Percentiles rank a stretch among this genome's conserved stretches.
These are phyloP conservation scores for Drosophila meridiana DNA, from an alignment of 2,888 invertebrate genomes.

Conservation along the genomic window DNA sequence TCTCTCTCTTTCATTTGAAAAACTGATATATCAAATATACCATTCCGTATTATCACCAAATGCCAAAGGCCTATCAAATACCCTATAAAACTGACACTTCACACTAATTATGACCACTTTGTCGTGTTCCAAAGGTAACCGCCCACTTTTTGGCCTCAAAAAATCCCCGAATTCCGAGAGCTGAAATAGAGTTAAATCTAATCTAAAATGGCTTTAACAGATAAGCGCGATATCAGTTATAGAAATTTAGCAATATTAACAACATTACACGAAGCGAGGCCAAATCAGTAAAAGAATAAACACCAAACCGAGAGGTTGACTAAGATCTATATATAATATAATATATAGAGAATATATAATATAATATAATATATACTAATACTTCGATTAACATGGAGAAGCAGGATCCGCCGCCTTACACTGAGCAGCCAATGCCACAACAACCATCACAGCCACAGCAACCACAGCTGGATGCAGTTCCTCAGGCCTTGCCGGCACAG, in stretches of 20 bases:
- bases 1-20: neutral
- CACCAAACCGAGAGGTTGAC: constrained; percentile 11
- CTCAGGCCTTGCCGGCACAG: neutral
- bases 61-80: neutral
- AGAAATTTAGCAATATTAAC: constrained; percentile 3
- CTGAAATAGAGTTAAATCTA: neutral
- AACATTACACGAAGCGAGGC: neutral
- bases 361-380: neutral
- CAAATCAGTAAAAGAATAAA: constrained; percentile 14
- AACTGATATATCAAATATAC: neutral
- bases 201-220: neutral
- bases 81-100: neutral
- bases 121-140: neutral
- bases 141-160: neutral
- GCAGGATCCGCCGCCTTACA: constrained; percentile 26
- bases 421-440: constrained; percentile 33
- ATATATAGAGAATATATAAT: neutral
- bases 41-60: neutral
- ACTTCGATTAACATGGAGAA: constrained; percentile 29
- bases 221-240: constrained; percentile 8
- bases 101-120: neutral
- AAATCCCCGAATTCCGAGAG: constrained; percentile 18
- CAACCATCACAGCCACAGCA: neutral
- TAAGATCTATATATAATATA: neutral
- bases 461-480: neutral